phyloP scores from a whole-genome alignment of 2,113 vertebrate genomes.

The Marmota flaviventris region DNA sequence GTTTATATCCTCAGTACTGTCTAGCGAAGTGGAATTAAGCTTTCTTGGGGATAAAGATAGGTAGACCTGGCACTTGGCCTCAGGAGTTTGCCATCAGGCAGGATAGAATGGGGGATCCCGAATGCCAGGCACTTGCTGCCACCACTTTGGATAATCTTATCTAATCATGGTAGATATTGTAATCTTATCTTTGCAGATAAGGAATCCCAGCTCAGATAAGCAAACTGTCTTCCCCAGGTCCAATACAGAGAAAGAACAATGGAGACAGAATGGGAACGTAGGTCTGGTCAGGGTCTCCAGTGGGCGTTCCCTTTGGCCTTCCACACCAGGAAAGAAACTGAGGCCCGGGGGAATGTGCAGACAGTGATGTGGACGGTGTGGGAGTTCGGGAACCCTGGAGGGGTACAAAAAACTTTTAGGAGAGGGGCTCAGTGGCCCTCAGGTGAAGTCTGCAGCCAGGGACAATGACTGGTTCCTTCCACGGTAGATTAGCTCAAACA shows the following conservation, averaged over 20 bases:
- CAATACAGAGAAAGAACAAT: not conserved
- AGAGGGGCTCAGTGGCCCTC: not conserved
- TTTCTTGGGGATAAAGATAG: not conserved
- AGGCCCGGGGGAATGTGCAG: not conserved
- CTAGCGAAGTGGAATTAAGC: not conserved
- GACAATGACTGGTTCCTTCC: no score
- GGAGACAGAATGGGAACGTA: not conserved
- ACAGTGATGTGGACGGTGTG: accelerated
- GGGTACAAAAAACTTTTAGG: not conserved
- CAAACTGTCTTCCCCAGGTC: not conserved
- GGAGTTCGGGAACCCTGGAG: not conserved
- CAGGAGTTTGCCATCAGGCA: not conserved
- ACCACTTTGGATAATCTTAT: not conserved
- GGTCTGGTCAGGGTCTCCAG: not conserved
- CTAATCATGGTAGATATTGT: not conserved
- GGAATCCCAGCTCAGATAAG: not conserved
- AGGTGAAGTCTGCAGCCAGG: not conserved
- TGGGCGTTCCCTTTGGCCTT: not conserved
- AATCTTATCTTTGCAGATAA: not conserved
- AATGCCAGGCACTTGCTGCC: not conserved
- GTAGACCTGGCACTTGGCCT: not conserved
- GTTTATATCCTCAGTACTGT: not conserved
- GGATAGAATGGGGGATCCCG: not conserved
- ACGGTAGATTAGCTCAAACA: not conserved
- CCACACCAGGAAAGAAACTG: not conserved